phyloP scores from a whole-genome alignment of 2,888 invertebrate species.

The Meandrusa payeni region DNA sequence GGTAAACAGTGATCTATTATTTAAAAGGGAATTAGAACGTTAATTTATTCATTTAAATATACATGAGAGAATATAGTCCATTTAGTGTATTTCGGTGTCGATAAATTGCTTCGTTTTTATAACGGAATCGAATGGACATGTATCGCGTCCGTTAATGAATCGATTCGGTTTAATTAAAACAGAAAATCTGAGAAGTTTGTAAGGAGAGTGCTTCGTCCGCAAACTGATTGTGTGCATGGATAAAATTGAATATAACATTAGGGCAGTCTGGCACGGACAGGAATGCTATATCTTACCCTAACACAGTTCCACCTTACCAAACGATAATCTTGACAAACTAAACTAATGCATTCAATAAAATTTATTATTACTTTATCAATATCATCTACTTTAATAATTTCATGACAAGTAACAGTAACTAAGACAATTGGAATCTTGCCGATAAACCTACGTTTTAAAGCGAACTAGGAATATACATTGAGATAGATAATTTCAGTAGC shows the following conservation, averaged over 20 bases:
- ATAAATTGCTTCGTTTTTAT: constrained; percentile 32
- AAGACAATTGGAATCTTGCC: constrained; percentile 75
- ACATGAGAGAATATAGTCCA: constrained; percentile 42
- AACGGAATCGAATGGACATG: constrained; percentile 39
- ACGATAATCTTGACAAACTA: constrained; percentile 58
- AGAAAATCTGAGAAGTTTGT: constrained; percentile 42
- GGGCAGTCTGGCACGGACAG: constrained; percentile 38
- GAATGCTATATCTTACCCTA: constrained; percentile 51
- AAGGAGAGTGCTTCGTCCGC: constrained; percentile 28
- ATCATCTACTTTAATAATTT: constrained; percentile 62
- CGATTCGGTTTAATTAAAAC: constrained; percentile 52
- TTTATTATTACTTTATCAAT: constrained; percentile 47
- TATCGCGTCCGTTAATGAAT: constrained; percentile 51
- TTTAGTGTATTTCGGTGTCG: not conserved
- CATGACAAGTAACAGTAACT: constrained; percentile 60
- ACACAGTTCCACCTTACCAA: constrained; percentile 75
- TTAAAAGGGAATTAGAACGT: not conserved
- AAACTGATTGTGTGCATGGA: not conserved
- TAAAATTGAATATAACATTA: constrained; percentile 17
- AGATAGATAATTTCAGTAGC: constrained; percentile 78
- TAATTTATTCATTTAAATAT: constrained; percentile 40
- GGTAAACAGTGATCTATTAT: too few relatives aligned
- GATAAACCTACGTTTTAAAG: constrained; percentile 76
- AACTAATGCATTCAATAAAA: constrained; percentile 42
- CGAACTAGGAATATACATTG: constrained; percentile 78